phyloP scores from a whole-genome alignment of 2,888 invertebrate species.

The Dasysyrphus albostriatus region DNA sequence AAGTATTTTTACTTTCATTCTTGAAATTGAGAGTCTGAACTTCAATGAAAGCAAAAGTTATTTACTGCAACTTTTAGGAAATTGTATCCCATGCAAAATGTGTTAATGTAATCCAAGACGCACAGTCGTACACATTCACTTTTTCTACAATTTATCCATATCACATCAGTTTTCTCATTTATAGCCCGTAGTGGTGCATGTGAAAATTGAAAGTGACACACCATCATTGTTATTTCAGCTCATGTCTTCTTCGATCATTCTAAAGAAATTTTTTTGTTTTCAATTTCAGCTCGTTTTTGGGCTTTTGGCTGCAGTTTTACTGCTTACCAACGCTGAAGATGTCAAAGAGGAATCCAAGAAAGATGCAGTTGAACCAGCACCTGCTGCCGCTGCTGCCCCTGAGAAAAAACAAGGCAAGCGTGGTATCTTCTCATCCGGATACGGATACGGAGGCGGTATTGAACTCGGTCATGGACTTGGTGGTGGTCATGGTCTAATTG shows the following conservation, averaged over 20 bases:
- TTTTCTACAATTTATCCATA: constrained; percentile 9
- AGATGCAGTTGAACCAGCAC: constrained; percentile 79
- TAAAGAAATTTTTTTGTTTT: constrained; percentile 61
- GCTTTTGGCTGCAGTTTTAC: constrained; percentile 86
- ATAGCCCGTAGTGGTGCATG: neutral
- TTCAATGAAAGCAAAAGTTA: constrained; percentile 52
- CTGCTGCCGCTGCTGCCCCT: constrained; percentile 83
- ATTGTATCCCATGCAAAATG: constrained; percentile 6
- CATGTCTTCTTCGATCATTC: neutral
- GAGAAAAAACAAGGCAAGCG: constrained; percentile 92
- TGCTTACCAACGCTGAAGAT: constrained; percentile 86
- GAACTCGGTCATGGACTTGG: constrained; percentile 79
- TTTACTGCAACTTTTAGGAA: constrained; percentile 26
- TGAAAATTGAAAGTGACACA: constrained; percentile 12
- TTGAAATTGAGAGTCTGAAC: constrained; percentile 38
- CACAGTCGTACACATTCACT: neutral
- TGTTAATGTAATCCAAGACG: constrained; percentile 37
- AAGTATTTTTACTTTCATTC: constrained; percentile 53
- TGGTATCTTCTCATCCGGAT: constrained; percentile 86
- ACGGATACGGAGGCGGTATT: constrained; percentile 78
- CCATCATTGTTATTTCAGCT: constrained; percentile 17
- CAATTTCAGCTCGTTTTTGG: constrained; percentile 82
- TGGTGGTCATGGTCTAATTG: constrained; percentile 84
- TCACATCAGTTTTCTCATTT: constrained; percentile 17
- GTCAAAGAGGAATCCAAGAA: constrained; percentile 84